Conservation (phyloP, 2,797 vertebrate genomes). For the Tragopan temminckii region DNA sequence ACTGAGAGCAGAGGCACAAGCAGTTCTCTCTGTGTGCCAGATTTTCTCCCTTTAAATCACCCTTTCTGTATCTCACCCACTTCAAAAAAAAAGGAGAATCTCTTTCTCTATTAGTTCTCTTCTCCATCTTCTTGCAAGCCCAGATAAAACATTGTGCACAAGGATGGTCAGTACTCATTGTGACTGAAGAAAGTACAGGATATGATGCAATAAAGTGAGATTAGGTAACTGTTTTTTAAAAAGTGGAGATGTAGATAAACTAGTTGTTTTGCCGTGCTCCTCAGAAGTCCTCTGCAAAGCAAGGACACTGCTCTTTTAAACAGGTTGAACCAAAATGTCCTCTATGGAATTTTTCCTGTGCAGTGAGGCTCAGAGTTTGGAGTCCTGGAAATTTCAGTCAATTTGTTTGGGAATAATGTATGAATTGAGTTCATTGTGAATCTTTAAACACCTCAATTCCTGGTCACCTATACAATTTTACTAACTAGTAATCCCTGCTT, state of each 20-base stretch:
- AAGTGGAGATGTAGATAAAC: background rate
- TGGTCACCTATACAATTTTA: background rate
- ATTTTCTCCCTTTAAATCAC: constrained; percentile 67
- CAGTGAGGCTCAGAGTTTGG: background rate
- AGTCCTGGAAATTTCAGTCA: background rate
- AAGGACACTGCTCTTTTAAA: background rate
- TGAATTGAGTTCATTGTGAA: background rate
- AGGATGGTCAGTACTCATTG: background rate
- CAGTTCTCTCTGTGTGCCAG: constrained; percentile 71
- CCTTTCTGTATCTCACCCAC: constrained; percentile 47
- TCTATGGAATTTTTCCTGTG: background rate
- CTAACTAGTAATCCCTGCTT: background rate
- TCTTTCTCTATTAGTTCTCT: constrained; percentile 16
- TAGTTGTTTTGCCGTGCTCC: background rate
- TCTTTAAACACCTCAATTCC: background rate
- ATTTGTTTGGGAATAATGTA: background rate
- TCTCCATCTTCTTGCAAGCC: background rate
- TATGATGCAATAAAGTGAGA: background rate
- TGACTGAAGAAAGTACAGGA: background rate
- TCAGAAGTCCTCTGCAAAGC: background rate
- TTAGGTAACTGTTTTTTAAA: background rate
- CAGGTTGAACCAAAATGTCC: background rate
- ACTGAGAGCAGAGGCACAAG: constrained; percentile 68
- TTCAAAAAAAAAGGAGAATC: constrained; percentile 58
- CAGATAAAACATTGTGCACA: background rate